These are phyloP conservation scores for Sphecodes monilicornis DNA, from an alignment of 2,888 invertebrate genomes.

Conservation along the genomic window DNA sequence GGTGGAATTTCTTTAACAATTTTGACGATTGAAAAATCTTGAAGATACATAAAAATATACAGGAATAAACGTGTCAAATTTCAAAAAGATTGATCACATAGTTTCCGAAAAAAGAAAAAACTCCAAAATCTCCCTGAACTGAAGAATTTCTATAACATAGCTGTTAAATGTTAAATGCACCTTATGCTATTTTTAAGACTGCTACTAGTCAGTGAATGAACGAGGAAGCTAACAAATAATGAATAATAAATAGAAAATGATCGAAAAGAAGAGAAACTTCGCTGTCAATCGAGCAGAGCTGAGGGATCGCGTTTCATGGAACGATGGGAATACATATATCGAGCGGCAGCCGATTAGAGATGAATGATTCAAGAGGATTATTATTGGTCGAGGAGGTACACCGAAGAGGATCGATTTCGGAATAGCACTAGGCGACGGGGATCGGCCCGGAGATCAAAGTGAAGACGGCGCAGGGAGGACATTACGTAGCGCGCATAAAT, in stretches of 20 bases:
- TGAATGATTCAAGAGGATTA: constrained; percentile 14
- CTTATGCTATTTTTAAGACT: too few relatives aligned
- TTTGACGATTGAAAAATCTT: too few relatives aligned
- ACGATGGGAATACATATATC: neutral
- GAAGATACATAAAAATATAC: too few relatives aligned
- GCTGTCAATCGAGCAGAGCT: neutral
- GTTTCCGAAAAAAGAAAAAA: too few relatives aligned
- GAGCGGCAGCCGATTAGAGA: neutral
- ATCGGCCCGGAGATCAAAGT: constrained; percentile 39
- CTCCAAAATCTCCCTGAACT: too few relatives aligned
- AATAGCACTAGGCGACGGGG: constrained; percentile 34
- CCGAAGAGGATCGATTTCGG: constrained; percentile 38
- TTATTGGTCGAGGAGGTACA: constrained; percentile 1
- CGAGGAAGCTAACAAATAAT: neutral
- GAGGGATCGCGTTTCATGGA: neutral
- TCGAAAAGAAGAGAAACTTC: neutral
- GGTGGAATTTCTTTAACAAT: too few relatives aligned
- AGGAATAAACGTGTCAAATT: too few relatives aligned
- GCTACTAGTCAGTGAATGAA: neutral
- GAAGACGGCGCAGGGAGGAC: constrained; percentile 40
- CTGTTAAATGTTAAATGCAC: neutral
- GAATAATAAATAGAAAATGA: neutral
- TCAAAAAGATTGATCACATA: too few relatives aligned
- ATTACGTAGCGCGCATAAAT: constrained; percentile 74
- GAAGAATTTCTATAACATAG: neutral